These are phyloP conservation scores for Poecilia gillii DNA, from an alignment of 2,797 vertebrate species.

Conservation along the genomic window DNA sequence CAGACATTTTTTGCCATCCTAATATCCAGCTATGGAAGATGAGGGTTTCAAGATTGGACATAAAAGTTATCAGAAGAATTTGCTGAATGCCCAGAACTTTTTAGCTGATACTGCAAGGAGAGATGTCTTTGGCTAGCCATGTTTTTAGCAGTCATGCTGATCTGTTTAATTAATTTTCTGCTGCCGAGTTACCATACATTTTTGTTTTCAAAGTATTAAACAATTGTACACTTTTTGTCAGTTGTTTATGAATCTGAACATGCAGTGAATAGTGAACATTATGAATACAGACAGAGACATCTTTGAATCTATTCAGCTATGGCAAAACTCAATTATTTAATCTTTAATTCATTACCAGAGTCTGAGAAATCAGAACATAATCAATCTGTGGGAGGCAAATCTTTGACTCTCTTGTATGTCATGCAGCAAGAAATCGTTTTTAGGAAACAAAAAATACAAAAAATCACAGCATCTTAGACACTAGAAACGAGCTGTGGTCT, in stretches of 20 bases:
- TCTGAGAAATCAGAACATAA: neutral
- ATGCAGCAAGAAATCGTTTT: neutral
- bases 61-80: neutral
- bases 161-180: neutral
- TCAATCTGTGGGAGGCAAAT: neutral
- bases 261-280: neutral
- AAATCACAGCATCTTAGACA: constrained; percentile 13
- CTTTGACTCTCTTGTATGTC: neutral
- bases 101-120: neutral
- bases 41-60: neutral
- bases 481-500: neutral
- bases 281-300: neutral
- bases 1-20: neutral
- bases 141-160: neutral
- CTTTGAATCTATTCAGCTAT: neutral
- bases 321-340: neutral
- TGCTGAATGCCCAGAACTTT: neutral
- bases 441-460: neutral
- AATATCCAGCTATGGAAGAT: neutral
- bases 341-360: no score
- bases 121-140: neutral
- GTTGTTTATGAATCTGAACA: neutral
- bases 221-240: neutral
- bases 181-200: neutral
- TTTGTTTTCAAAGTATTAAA: neutral